Conservation (phyloP, 2,888 invertebrate species). For the Odontomyia ornata region DNA sequence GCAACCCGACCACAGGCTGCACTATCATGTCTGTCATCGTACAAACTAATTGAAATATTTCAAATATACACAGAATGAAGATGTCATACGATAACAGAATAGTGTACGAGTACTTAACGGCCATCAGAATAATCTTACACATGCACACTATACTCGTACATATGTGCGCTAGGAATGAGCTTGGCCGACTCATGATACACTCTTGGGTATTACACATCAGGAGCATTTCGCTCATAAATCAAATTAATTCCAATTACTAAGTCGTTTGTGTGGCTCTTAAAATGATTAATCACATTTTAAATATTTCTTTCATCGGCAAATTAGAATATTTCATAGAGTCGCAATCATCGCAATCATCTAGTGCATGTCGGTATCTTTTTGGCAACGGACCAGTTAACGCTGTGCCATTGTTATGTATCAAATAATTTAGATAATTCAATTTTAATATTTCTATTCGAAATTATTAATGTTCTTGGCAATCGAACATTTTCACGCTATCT, state of each 20-base stretch:
- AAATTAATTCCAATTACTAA: slow-evolving; percentile 51
- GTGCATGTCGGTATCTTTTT: neutral
- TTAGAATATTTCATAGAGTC: slow-evolving; percentile 31
- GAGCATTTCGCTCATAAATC: slow-evolving; percentile 48
- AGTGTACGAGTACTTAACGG: slow-evolving; percentile 24
- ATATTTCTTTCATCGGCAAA: slow-evolving; percentile 48
- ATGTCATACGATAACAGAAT: slow-evolving; percentile 45
- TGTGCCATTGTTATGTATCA: neutral
- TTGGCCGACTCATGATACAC: neutral
- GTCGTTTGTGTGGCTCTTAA: slow-evolving; percentile 40
- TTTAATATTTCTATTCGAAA: neutral
- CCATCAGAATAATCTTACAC: neutral
- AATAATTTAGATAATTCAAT: slow-evolving; percentile 18
- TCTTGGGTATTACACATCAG: slow-evolving; percentile 20
- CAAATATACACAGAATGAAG: slow-evolving; percentile 47
- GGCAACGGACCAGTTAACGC: neutral
- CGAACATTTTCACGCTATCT: neutral
- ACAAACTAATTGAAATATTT: slow-evolving; percentile 49
- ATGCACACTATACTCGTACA: neutral
- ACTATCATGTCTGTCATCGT: neutral
- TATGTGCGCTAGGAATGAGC: neutral
- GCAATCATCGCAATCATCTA: neutral
- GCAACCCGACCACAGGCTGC: neutral
- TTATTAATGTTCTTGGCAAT: neutral
- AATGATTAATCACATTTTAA: slow-evolving; percentile 51